phyloP scores from a whole-genome alignment of 2,888 invertebrate species.

The Brachypterus glaber region DNA sequence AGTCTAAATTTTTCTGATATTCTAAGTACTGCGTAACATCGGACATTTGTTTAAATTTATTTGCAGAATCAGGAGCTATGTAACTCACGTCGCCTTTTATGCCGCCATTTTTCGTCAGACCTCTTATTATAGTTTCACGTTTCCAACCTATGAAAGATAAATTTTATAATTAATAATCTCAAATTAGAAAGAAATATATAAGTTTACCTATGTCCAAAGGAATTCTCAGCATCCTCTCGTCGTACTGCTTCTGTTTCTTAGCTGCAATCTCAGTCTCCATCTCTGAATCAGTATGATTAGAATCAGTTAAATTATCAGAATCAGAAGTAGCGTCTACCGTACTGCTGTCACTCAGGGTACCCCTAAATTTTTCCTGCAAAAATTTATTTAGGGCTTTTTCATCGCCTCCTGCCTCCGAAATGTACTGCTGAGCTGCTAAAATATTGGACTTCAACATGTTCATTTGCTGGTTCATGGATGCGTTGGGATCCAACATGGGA shows the following conservation, averaged over 20 bases:
- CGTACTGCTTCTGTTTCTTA: slow-evolving; percentile 44
- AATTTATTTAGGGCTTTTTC: slow-evolving; percentile 43
- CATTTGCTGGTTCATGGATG: slow-evolving; percentile 49
- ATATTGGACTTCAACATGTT: slow-evolving; percentile 49
- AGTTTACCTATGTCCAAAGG: slow-evolving; percentile 50
- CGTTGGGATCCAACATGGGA: slow-evolving; percentile 47
- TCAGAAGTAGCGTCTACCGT: slow-evolving; percentile 50
- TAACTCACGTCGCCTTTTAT: slow-evolving; percentile 92
- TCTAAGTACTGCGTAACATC: slow-evolving; percentile 66
- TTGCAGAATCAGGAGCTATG: slow-evolving; percentile 54
- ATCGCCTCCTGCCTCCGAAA: slow-evolving; percentile 39
- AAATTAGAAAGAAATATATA: neutral
- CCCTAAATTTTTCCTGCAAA: slow-evolving; percentile 47
- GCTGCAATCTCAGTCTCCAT: slow-evolving; percentile 38
- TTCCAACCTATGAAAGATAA: slow-evolving; percentile 61
- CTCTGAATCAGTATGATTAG: slow-evolving; percentile 50
- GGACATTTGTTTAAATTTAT: slow-evolving; percentile 54
- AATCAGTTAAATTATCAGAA: slow-evolving; percentile 51
- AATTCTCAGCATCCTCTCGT: slow-evolving; percentile 52
- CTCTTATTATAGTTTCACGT: slow-evolving; percentile 82
- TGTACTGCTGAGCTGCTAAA: slow-evolving; percentile 59
- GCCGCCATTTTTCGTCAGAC: slow-evolving; percentile 75
- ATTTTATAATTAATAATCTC: neutral
- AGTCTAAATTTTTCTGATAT: slow-evolving; percentile 46
- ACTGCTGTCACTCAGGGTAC: slow-evolving; percentile 47